These are phyloP conservation scores for Oxycera nigricornis DNA, from an alignment of 2,888 invertebrate species.

Conservation along the genomic window DNA sequence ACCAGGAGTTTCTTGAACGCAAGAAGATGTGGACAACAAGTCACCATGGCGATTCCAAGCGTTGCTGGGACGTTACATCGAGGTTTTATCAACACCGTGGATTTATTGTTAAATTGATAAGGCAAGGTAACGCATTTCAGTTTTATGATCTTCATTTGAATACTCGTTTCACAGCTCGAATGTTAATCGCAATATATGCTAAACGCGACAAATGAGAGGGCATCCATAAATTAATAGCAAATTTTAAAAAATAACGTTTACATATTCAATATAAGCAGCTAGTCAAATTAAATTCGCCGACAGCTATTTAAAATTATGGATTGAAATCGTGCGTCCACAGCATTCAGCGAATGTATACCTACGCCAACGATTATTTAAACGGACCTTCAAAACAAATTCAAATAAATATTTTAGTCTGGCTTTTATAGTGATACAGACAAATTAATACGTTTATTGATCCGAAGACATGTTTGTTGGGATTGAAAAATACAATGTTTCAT, in stretches of 20 bases:
- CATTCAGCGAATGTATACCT: no score
- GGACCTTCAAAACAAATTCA: no score
- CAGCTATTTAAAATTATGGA: no score
- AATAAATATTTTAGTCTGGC: background rate
- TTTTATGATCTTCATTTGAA: conserved; percentile 14
- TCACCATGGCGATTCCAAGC: background rate
- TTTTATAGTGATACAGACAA: background rate
- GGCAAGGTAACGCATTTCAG: conserved; percentile 27
- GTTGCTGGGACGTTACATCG: background rate
- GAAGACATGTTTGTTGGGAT: background rate
- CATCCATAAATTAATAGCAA: conserved; percentile 41
- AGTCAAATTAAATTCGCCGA: conserved; percentile 18
- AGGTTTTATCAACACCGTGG: conserved; percentile 41
- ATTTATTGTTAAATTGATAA: conserved; percentile 48
- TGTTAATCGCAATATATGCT: conserved; percentile 45
- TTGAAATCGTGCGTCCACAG: no score
- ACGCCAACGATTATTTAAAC: no score
- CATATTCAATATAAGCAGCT: background rate
- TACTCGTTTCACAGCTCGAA: conserved; percentile 7
- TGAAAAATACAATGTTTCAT: background rate
- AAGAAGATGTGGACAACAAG: background rate
- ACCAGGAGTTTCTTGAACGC: conserved; percentile 12
- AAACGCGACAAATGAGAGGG: conserved; percentile 45
- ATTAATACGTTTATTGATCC: conserved; percentile 4
- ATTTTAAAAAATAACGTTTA: conserved; percentile 31